These are phyloP conservation scores for Tautogolabrus adspersus DNA, from an alignment of 2,113 vertebrate species.

Conservation along the genomic window DNA sequence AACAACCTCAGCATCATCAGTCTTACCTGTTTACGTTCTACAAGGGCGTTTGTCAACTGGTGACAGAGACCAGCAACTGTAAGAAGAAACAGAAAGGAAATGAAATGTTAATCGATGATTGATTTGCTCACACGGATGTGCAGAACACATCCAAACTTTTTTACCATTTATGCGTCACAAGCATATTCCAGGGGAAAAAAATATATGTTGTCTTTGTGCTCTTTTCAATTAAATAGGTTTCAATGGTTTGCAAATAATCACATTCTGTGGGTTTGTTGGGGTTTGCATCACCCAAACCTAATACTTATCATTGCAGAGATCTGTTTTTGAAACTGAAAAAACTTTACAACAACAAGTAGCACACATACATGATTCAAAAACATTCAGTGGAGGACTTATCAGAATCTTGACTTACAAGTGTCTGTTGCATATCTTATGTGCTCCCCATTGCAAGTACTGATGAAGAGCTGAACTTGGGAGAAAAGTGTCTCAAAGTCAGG, in stretches of 20 bases:
- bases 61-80: constrained; percentile 99
- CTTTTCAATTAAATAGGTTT: too few relatives aligned
- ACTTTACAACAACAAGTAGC: too few relatives aligned
- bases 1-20: not conserved
- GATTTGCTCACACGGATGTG: not conserved
- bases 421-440: constrained; percentile 99
- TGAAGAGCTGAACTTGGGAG: constrained; percentile 99
- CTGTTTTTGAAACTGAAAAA: too few relatives aligned
- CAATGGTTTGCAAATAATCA: too few relatives aligned
- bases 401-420: constrained; percentile 90
- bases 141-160: too few relatives aligned
- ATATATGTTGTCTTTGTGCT: too few relatives aligned
- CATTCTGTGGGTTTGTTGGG: too few relatives aligned
- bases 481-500: constrained; percentile 99
- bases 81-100: constrained; percentile 44
- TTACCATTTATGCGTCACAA: not conserved
- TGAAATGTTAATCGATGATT: not conserved
- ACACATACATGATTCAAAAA: not conserved
- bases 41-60: constrained; percentile 98
- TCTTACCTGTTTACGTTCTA: constrained; percentile 98
- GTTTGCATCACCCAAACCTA: too few relatives aligned
- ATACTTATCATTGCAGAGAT: too few relatives aligned
- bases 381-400: not conserved
- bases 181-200: too few relatives aligned
- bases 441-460: constrained; percentile 98